These are phyloP conservation scores for Cyclura pinguis DNA, from an alignment of 2,797 vertebrate species.

Conservation along the genomic window DNA sequence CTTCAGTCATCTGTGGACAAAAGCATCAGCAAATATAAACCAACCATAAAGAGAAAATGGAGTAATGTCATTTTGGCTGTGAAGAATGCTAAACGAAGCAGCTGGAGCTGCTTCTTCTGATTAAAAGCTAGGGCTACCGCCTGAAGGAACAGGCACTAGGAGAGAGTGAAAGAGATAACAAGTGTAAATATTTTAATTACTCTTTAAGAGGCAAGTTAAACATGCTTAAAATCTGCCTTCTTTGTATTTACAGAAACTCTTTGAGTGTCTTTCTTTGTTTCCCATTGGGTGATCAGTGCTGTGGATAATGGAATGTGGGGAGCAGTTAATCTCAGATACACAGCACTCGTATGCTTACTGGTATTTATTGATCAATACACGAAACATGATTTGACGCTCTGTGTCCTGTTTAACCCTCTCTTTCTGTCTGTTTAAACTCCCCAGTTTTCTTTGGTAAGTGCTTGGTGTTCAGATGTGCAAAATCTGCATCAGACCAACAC, in stretches of 20 bases:
- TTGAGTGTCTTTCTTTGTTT: constrained; percentile 75
- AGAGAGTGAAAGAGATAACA: constrained; percentile 55
- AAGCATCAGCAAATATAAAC: constrained; percentile 58
- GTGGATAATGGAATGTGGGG: constrained; percentile 76
- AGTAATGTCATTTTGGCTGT: constrained; percentile 67
- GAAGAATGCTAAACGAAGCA: constrained; percentile 56
- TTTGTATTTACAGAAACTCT: constrained; percentile 79
- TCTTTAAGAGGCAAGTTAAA: constrained; percentile 73
- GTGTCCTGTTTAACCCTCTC: constrained; percentile 76
- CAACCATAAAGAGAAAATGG: constrained; percentile 65
- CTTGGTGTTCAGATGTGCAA: constrained; percentile 81
- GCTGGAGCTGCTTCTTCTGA: constrained; percentile 54
- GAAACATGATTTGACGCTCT: constrained; percentile 77
- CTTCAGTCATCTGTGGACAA: constrained; percentile 67
- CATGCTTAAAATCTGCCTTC: constrained; percentile 75
- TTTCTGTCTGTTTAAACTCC: constrained; percentile 79
- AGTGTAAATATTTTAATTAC: constrained; percentile 72
- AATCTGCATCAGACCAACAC: constrained; percentile 83
- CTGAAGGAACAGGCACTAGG: constrained; percentile 65
- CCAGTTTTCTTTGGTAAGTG: constrained; percentile 80
- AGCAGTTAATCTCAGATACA: constrained; percentile 77
- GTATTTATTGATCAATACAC: constrained; percentile 78
- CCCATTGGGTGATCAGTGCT: constrained; percentile 76
- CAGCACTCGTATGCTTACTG: constrained; percentile 77
- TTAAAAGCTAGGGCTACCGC: constrained; percentile 61